These are phyloP conservation scores for Stichodactyla mertensii DNA, from an alignment of 64 coral and sea anemone species.

Conservation along the genomic window DNA sequence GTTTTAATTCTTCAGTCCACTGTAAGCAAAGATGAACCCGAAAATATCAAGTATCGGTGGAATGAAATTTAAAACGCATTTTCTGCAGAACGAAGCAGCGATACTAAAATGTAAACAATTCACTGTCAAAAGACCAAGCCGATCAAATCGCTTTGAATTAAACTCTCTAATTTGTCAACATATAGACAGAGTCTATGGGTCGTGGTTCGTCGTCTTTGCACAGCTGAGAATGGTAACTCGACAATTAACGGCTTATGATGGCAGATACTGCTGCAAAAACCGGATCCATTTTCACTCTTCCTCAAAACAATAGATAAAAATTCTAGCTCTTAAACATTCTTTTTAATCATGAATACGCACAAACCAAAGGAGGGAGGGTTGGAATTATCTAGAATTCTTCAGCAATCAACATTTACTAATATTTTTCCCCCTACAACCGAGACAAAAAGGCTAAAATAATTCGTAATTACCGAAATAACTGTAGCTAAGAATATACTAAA, in stretches of 20 bases:
- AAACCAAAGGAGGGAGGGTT: no score
- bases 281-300: not conserved
- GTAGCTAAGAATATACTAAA: not conserved
- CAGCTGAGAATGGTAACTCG: not conserved
- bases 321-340: not conserved
- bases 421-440: not conserved
- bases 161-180: conserved; percentile 19
- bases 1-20: no score
- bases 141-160: conserved; percentile 17
- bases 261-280: not conserved
- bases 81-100: not conserved
- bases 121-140: not conserved
- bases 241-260: not conserved
- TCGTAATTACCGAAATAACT: not conserved
- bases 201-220: not conserved
- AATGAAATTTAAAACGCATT: not conserved
- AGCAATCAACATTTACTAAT: not conserved
- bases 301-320: not conserved
- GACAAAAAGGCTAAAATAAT: not conserved
- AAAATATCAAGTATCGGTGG: not conserved
- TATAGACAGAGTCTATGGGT: conserved; percentile 14
- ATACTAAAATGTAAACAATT: not conserved
- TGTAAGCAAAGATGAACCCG: not conserved
- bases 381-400: not conserved
- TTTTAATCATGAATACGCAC: not conserved